phyloP scores from a whole-genome alignment of 2,113 vertebrate species.

The Periophthalmodon schlosseri region DNA sequence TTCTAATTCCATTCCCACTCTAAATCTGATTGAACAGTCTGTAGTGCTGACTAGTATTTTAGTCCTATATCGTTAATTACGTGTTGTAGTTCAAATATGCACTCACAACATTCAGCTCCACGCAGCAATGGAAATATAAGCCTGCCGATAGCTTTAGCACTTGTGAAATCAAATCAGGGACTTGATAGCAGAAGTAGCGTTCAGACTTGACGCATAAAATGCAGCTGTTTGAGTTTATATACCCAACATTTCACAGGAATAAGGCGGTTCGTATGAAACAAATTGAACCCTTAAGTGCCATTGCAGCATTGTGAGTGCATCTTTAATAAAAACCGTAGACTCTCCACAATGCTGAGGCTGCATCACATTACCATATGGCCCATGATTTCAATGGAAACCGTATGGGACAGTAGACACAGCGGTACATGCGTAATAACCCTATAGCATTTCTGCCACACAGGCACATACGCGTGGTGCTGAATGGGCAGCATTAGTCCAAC shows the following conservation, averaged over 20 bases:
- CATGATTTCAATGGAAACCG: not conserved
- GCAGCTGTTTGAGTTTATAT: not conserved
- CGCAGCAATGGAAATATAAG: not conserved
- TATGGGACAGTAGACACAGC: not conserved
- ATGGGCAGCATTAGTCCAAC: slow-evolving; percentile 26
- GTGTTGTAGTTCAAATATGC: not conserved
- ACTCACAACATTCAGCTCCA: not conserved
- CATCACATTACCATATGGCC: not conserved
- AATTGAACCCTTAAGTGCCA: not conserved
- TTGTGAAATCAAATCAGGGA: not conserved
- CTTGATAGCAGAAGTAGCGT: not conserved
- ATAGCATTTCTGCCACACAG: slow-evolving; percentile 17
- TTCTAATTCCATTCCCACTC: too few species aligned
- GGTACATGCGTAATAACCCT: not conserved
- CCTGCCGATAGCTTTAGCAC: not conserved
- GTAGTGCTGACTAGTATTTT: not conserved
- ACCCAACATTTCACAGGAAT: not conserved
- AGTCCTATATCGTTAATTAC: not conserved
- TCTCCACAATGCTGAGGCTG: slow-evolving; percentile 38
- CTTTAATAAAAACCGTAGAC: slow-evolving; percentile 1
- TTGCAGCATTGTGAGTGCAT: not conserved
- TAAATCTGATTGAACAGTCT: too few species aligned
- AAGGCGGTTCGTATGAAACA: not conserved
- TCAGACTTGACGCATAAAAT: not conserved
- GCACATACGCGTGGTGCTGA: slow-evolving; percentile 1